A percentile compares a stretch with the other conserved stretches of the same genome.
Conservation (phyloP, 2,797 vertebrate species). For the Amblyopsis hoosieri region DNA sequence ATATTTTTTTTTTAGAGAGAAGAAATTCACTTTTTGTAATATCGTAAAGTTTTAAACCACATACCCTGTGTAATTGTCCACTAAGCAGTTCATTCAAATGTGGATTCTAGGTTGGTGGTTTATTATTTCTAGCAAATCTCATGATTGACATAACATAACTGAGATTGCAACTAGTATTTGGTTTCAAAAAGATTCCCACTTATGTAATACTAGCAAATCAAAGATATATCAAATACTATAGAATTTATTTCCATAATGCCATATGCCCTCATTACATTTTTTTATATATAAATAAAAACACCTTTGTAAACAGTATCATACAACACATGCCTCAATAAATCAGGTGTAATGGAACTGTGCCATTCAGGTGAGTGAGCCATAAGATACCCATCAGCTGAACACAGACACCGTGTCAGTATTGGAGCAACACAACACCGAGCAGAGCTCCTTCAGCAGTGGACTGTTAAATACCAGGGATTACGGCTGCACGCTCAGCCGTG, state of each 20-base stretch:
- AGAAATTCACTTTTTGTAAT: too few relatives aligned
- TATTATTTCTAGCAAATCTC: too few relatives aligned
- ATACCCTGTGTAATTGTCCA: too few relatives aligned
- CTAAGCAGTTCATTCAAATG: too few relatives aligned
- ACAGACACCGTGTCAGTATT: slow-evolving; percentile 12
- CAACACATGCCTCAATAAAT: slow-evolving; percentile 14
- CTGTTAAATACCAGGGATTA: slow-evolving; percentile 19
- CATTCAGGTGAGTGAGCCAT: slow-evolving; percentile 16
- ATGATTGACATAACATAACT: too few relatives aligned
- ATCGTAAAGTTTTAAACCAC: too few relatives aligned
- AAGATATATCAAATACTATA: slow-evolving; percentile 9
- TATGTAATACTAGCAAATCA: too few relatives aligned
- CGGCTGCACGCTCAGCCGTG: slow-evolving; percentile 13
- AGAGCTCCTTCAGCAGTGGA: slow-evolving; percentile 7
- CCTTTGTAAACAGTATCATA: slow-evolving; percentile 24
- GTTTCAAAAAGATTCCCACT: too few relatives aligned
- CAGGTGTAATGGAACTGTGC: slow-evolving; percentile 2
- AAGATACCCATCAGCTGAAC: slow-evolving; percentile 32
- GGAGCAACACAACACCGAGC: slow-evolving; percentile 5
- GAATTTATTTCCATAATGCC: slow-evolving; percentile 43
- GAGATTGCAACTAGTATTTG: too few relatives aligned
- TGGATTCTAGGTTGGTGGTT: too few relatives aligned
- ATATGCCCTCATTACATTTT: slow-evolving; percentile 21
- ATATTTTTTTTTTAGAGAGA: too few relatives aligned
- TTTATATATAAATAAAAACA: slow-evolving; percentile 19